Evolutionary conservation across 2,113 vertebrate species (phyloP).

Genomic region (Mohoua ochrocephala): DNA sequence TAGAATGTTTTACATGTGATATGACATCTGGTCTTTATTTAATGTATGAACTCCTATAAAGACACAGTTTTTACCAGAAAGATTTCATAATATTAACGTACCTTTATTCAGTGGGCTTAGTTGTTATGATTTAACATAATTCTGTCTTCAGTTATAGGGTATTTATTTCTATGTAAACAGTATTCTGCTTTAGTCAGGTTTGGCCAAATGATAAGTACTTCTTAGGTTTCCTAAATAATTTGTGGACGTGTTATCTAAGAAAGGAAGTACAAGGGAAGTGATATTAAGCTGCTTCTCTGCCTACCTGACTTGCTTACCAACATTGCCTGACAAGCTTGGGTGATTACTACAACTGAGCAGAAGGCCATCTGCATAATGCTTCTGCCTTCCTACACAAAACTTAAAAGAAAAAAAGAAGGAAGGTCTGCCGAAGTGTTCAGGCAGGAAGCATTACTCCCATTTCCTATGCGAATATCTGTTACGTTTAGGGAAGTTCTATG

Average conservation of each 20-base stretch:
- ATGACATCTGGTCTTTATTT: background rate
- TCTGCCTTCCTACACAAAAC: background rate
- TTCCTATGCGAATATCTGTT: background rate
- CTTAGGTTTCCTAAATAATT: background rate
- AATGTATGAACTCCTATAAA: background rate
- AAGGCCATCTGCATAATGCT: background rate
- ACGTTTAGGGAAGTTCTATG: background rate
- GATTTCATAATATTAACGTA: background rate
- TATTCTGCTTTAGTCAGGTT: background rate
- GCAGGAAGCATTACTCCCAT: background rate
- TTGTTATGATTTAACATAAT: background rate
- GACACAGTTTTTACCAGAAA: background rate
- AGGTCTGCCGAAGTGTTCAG: background rate
- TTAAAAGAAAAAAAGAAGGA: background rate
- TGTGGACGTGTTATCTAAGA: background rate
- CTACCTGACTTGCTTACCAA: background rate
- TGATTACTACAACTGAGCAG: background rate
- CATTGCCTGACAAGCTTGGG: background rate
- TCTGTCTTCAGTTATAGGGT: background rate
- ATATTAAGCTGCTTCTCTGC: background rate
- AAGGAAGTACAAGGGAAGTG: background rate
- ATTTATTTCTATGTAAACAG: background rate
- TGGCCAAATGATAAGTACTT: background rate
- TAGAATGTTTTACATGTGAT: background rate
- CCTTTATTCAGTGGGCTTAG: background rate